Conservation (phyloP, 2,113 vertebrate genomes). For the Rattus rattus region DNA sequence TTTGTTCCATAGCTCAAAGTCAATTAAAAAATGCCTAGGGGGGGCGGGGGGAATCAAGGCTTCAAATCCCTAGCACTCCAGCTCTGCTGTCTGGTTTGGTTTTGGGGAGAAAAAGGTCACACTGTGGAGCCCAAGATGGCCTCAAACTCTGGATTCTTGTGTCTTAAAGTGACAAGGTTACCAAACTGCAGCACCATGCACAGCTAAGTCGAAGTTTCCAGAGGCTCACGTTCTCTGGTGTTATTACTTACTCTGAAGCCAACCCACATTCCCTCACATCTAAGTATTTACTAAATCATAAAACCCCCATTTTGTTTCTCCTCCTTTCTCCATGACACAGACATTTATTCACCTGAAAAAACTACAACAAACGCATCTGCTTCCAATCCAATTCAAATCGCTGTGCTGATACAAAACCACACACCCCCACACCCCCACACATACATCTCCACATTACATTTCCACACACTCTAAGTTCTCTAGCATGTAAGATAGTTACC, state of each 20-base stretch:
- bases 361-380: neutral
- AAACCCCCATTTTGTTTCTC: neutral
- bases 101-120: neutral
- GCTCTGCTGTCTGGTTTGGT: neutral
- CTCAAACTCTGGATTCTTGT: neutral
- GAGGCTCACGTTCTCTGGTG: neutral
- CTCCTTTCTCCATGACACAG: neutral
- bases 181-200: neutral
- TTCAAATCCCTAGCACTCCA: neutral
- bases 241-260: neutral
- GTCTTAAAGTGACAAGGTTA: neutral
- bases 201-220: neutral
- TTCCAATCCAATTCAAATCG: conserved; percentile 27
- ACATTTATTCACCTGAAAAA: conserved; percentile 30
- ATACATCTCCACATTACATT: neutral
- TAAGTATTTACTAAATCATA: conserved; percentile 11
- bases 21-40: neutral
- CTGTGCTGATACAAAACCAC: neutral
- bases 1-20: neutral
- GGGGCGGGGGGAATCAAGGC: too few species aligned
- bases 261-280: neutral
- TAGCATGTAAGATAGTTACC: neutral
- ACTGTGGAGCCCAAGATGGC: neutral
- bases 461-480: neutral
- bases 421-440: too few species aligned